A percentile compares a stretch with the other conserved stretches of the same genome.
Conservation (phyloP, 2,113 vertebrate genomes). For the Cariama cristata region DNA sequence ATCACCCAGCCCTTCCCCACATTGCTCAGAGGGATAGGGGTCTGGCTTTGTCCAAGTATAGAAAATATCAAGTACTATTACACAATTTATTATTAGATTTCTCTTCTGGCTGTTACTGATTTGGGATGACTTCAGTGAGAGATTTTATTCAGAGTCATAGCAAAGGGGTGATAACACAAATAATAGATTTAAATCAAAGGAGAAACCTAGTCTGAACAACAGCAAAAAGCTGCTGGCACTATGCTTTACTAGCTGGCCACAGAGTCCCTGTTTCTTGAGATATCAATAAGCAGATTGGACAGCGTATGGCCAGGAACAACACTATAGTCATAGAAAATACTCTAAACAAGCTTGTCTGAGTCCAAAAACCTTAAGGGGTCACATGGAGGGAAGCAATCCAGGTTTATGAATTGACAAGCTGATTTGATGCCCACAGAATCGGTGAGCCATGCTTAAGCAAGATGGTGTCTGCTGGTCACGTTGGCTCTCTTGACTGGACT, state of each 20-base stretch:
- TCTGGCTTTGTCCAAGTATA: not conserved
- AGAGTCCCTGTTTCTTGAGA: not conserved
- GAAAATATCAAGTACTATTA: not conserved
- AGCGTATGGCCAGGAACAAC: not conserved
- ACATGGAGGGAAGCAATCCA: not conserved
- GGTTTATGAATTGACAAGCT: not conserved
- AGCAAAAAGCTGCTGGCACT: not conserved
- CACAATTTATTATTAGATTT: not conserved
- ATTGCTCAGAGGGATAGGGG: not conserved
- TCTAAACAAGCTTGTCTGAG: not conserved
- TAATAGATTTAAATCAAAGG: not conserved
- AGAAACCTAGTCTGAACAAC: not conserved
- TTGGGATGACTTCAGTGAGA: not conserved
- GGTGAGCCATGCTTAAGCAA: not conserved
- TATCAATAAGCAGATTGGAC: not conserved
- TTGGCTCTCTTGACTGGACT: not conserved
- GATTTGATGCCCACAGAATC: not conserved
- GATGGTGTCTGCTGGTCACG: not conserved
- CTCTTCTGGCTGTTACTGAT: not conserved
- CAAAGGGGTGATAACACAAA: not conserved
- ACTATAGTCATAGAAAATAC: not conserved
- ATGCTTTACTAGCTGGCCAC: not conserved
- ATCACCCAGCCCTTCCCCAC: not conserved
- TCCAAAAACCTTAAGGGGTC: not conserved
- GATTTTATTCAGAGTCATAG: not conserved